Conservation (phyloP, 2,113 vertebrate species). For the Theropithecus gelada region DNA sequence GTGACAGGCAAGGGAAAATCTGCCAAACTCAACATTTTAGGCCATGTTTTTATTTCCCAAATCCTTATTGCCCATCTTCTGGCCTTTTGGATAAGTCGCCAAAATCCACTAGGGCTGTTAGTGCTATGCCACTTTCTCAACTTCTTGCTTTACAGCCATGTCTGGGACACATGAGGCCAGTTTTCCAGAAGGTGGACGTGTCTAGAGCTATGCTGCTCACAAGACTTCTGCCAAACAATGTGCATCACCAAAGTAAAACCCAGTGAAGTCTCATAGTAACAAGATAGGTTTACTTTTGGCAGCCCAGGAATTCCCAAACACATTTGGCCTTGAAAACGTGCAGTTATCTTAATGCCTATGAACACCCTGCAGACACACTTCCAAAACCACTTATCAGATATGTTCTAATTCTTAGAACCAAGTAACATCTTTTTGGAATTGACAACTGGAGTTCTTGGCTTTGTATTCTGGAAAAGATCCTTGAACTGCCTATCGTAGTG, state of each 20-base stretch:
- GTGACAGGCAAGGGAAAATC: slow-evolving; percentile 45
- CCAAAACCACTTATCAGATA: background rate
- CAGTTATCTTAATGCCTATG: background rate
- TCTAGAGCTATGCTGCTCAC: background rate
- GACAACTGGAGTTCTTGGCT: background rate
- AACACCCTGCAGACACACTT: background rate
- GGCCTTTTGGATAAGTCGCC: slow-evolving; percentile 42
- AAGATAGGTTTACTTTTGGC: background rate
- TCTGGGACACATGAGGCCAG: background rate
- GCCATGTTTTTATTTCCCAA: slow-evolving; percentile 44
- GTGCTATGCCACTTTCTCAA: background rate
- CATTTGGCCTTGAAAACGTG: background rate
- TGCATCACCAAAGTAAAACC: background rate
- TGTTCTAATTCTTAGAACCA: background rate
- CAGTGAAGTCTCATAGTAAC: background rate
- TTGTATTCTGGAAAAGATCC: background rate
- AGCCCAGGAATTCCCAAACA: background rate
- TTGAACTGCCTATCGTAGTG: background rate
- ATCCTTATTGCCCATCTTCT: slow-evolving; percentile 51
- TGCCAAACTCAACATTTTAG: slow-evolving; percentile 66
- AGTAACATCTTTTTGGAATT: background rate
- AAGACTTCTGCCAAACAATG: background rate
- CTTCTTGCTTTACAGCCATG: background rate
- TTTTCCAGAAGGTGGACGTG: background rate
- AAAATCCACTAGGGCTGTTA: background rate